Evolutionary conservation across 2,797 vertebrate genomes (phyloP), one percentile per base, ranked within the genome.

Genomic region (Philypnodon macrostomus): DNA sequence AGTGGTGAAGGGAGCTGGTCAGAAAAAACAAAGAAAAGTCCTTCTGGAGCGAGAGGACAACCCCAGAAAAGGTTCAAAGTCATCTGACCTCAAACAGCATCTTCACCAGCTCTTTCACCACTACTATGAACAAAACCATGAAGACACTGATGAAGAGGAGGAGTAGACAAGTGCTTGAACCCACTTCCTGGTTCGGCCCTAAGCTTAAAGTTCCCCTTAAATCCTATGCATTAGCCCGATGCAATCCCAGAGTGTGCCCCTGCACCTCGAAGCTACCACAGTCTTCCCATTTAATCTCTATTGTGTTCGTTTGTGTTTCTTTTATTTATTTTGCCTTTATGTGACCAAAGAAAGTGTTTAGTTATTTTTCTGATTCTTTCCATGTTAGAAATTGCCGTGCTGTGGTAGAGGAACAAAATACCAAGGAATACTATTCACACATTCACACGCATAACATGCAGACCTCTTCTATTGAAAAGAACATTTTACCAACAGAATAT

Each of bases 281-380:
- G 86, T 89, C 81, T 87, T 85, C 88, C 72, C 70, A 70, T 69
- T 67, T 58, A 51, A 63, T 87, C 69, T 56, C 59, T 19, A 46
- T 41, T n/a, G n/a, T n/a, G n/a, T n/a, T n/a, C n/a, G n/a, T n/a
- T n/a, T n/a, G n/a, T n/a, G n/a, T n/a, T n/a, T n/a, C n/a, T 50
- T 47, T 64, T 54, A 49, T 76, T 73, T 70, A 16, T 1, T 65
- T 15, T n/a, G n/a, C n/a, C n/a, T n/a, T 62, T 83, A 90, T 89
- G 92, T 94, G 93, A 96, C 94, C 94, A 97, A 96, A 97, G 92
- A 95, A 75, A 85, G 80, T 75, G 67, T 73, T 74, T 47, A 70
- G 70, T 85, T 69, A 39, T 78, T 73, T 29, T 67, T 71, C 48
- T 35, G 55, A 58, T 45, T 23, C 6, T 56, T 77, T 79, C 50